phyloP scores from a whole-genome alignment of 2,113 vertebrate species.

The Urocynchramus pylzowi region DNA sequence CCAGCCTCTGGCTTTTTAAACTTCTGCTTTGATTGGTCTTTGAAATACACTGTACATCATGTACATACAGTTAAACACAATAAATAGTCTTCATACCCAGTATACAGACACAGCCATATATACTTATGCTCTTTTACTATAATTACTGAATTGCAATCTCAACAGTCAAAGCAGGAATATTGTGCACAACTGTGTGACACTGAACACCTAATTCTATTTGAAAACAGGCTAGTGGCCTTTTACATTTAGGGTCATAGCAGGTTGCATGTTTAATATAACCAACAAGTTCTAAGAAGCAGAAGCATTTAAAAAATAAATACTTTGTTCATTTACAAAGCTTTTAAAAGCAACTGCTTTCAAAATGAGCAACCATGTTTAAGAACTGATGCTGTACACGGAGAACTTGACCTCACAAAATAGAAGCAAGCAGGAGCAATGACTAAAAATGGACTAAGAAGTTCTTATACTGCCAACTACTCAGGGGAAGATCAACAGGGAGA shows the following conservation, averaged over 20 bases:
- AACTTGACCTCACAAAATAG: neutral
- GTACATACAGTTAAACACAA: neutral
- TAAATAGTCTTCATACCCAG: neutral
- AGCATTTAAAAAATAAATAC: neutral
- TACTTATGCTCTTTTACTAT: neutral
- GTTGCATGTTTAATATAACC: neutral
- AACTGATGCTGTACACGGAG: neutral
- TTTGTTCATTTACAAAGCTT: neutral
- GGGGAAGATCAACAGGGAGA: neutral
- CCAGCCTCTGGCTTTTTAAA: neutral
- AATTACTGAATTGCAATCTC: neutral
- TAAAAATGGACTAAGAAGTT: neutral
- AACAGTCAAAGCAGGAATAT: neutral
- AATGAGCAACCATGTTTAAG: neutral
- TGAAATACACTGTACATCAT: neutral
- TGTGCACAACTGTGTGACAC: neutral
- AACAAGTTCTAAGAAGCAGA: neutral
- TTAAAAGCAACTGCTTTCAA: neutral
- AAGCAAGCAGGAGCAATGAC: neutral
- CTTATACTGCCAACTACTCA: neutral
- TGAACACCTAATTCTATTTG: neutral
- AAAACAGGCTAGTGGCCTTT: neutral
- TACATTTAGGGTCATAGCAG: neutral
- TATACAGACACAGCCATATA: neutral
- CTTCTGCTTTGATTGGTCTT: neutral